A percentile compares a stretch with the other conserved stretches of the same genome.
Evolutionary conservation across 2,113 vertebrate genomes (phyloP).

Genomic region (Xenotilapia caudafasciata): DNA sequence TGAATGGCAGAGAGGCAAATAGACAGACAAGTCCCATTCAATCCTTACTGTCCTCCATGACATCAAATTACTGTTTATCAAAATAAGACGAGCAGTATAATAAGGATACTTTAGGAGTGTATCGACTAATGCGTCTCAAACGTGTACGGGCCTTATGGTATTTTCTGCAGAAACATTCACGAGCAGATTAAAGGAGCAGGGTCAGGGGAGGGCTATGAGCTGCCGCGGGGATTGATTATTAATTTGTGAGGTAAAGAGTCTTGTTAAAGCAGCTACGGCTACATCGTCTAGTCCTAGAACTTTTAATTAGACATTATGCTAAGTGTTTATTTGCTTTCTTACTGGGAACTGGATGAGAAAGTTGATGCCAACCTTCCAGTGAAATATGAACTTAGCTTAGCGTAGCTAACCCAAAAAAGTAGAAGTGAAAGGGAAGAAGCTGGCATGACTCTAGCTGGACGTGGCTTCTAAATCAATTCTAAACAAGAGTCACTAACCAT

Average conservation of each 20-base stretch:
- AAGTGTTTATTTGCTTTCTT: not conserved
- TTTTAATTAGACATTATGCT: not conserved
- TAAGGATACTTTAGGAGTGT: slow-evolving; percentile 36
- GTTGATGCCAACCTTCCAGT: not conserved
- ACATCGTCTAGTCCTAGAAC: not conserved
- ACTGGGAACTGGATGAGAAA: not conserved
- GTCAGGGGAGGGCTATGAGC: slow-evolving; percentile 2
- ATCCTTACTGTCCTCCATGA: slow-evolving; percentile 48
- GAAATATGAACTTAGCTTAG: not conserved
- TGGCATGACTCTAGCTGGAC: not conserved
- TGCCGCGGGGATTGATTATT: not conserved
- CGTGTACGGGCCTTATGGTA: not conserved
- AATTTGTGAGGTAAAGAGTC: not conserved
- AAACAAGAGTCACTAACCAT: not conserved
- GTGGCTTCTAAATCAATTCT: not conserved
- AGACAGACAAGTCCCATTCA: slow-evolving; percentile 59
- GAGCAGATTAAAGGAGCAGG: slow-evolving; percentile 17
- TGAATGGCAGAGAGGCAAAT: slow-evolving; percentile 51
- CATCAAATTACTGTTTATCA: slow-evolving; percentile 69
- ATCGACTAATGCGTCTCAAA: slow-evolving; percentile 13
- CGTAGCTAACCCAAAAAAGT: not conserved
- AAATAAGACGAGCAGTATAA: slow-evolving; percentile 49
- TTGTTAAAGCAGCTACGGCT: not conserved
- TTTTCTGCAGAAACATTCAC: slow-evolving; percentile 10
- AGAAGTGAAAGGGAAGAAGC: not conserved